These are phyloP conservation scores for Cataglyphis albicans DNA, from an alignment of 2,888 invertebrate genomes.

Conservation along the genomic window DNA sequence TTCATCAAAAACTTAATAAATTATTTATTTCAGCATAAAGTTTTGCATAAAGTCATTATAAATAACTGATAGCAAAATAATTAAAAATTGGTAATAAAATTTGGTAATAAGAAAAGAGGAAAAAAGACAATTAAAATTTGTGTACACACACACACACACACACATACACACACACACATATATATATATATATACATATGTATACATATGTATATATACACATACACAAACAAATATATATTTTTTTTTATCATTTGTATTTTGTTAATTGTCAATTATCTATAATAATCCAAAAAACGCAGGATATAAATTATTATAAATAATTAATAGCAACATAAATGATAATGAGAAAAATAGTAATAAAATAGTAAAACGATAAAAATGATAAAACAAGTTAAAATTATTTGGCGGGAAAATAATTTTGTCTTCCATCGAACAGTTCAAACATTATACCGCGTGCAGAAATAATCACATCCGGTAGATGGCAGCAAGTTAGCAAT, in stretches of 20 bases:
- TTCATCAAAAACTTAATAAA: neutral
- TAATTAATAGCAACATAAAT: neutral
- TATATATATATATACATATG: no score
- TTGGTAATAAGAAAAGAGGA: no score
- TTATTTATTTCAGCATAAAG: neutral
- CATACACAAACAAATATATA: no score
- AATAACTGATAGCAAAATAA: neutral
- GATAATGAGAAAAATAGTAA: neutral
- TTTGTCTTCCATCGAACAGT: neutral
- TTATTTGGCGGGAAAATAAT: neutral
- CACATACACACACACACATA: no score
- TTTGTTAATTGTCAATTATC: neutral
- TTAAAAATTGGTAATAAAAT: neutral
- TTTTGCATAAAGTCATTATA: neutral
- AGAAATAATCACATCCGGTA: neutral
- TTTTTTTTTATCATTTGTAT: no score
- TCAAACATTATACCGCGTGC: neutral
- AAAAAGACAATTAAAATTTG: neutral
- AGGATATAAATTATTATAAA: neutral
- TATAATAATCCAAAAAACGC: neutral
- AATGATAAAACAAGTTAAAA: neutral
- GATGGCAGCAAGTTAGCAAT: constrained; percentile 28
- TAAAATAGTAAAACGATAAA: neutral
- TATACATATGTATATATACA: no score
- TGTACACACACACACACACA: no score